phyloP scores from a whole-genome alignment of 2,113 vertebrate species.

The Gopherus evgoodei region DNA sequence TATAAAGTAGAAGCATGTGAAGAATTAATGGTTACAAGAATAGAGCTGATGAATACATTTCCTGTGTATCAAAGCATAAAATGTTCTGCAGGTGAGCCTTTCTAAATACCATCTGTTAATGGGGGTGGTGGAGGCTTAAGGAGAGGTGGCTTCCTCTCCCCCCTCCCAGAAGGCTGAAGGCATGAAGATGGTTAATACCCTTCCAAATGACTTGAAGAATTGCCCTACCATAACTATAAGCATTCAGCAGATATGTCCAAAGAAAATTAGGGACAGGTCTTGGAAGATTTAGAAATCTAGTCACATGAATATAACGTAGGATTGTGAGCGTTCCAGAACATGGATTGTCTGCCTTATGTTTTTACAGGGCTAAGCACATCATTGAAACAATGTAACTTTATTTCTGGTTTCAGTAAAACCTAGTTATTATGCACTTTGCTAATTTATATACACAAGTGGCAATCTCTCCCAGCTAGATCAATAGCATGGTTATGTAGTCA shows the following conservation, averaged over 20 bases:
- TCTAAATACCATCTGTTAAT: not conserved
- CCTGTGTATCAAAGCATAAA: constrained; percentile 17
- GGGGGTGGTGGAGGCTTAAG: not conserved
- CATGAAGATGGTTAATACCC: not conserved
- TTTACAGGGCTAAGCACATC: not conserved
- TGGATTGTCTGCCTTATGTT: not conserved
- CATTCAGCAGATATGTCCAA: not conserved
- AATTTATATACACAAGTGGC: not conserved
- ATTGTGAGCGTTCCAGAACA: not conserved
- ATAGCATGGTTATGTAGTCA: rapidly evolving
- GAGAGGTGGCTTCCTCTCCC: not conserved
- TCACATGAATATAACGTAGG: not conserved
- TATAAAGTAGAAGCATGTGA: not conserved
- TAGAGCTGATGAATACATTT: not conserved
- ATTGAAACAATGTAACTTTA: not conserved
- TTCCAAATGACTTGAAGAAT: not conserved
- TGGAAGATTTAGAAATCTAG: not conserved
- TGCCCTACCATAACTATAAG: not conserved
- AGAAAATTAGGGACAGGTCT: not conserved
- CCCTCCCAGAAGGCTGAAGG: not conserved
- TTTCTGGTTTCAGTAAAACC: not conserved
- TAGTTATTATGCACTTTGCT: not conserved
- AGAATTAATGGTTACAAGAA: not conserved
- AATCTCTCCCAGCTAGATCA: not conserved
- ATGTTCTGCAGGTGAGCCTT: not conserved